Base-by-base conservation (phyloP, 2,888 invertebrate species). In the Diploptera punctata region DNA sequence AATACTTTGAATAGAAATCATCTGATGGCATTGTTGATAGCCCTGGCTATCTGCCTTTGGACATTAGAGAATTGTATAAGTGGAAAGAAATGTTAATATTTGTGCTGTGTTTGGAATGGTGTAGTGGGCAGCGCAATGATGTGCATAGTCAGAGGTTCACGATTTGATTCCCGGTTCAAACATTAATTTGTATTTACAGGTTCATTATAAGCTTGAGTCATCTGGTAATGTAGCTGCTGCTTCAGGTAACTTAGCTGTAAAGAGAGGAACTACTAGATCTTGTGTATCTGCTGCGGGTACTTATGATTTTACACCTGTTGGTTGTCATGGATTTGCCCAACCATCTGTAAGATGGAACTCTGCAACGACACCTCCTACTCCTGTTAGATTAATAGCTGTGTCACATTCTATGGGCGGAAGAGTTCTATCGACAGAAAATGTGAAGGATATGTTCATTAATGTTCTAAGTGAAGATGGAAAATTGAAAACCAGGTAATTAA, bases 261-360 rank as follows among this genome's bases (percentile, higher is more conserved):
- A 62, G 26, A 62, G 65, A 49, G 74, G 74, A 10, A 43, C 52
- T 18, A 61, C 68, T n/a, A 74, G 73, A 21, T 44, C 65, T 78
- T 98, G 98, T 81, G 87, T 97, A 54, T 86, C 90, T 1, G 85
- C 86, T 76, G 86, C 91, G 0, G 93, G 90, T 1, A 81, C 81
- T 60, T 95, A 94, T 81, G 84, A 86, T 69, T 89, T 96, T 68
- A 85, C 86, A 4, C 90, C 96, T 3, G 88, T 88, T 75, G 92
- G 95, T 62, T 98, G 98, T 80, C 97, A 97, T 82, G 85, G 87
- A 74, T 95, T 94, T 82, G 85, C 86, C 33, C 83, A 84, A 67
- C 79, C 84, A 1, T 78, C 80, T 2, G 86, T 86, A 76, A 80
- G 79, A 10, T 87, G 87, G 82, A 84, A 86, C 71, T 87, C 87